Evolutionary conservation across 2,113 vertebrate species (phyloP), one percentile per base, ranked within the genome.

Genomic region (Elephas maximus): DNA sequence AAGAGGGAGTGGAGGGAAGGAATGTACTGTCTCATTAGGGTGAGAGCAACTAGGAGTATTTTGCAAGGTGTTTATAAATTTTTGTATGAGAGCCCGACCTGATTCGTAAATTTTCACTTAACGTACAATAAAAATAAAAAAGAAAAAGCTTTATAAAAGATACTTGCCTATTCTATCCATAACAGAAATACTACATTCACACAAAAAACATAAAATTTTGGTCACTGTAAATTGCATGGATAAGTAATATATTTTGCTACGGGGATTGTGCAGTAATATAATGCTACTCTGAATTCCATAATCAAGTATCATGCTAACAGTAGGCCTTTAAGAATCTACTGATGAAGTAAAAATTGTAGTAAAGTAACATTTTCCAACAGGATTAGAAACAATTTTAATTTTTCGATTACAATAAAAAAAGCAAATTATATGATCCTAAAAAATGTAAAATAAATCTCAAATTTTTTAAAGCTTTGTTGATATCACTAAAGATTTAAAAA

Each of bases 321-420:
- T 1, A 92, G 26, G 33, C 10, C 8, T 83, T 88, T 63, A 63
- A 96, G 65, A 91, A 89, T 53, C n/a, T 20, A n/a, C 15, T 37
- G 44, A 95, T 21, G 11, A 81, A 85, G 41, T 57, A 90, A 92
- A 11, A 84, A 93, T 89, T n/a, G 93, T 30, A 2, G 14, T 17
- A 45, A 91, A 93, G n/a, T 67, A 71, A 93, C 3, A 86, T 53
- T 88, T 91, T 81, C 41, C 62, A 77, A 86, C 18, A 89, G 5
- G 20, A 86, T 85, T 12, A 93, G 21, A 63, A 76, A 12, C 48
- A 48, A 48, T 10, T 48, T 48, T 48, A 48, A 57, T 63, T 92
- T 82, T 86, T 90, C 30, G 93, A 83, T 87, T 65, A 57, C 20
- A 94, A 73, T 86, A 60, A 94, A 91, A 90, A 74, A 67, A 92